Base-by-base conservation (phyloP, 2,113 vertebrate genomes). In the Sinocyclocheilus rhinocerous region DNA sequence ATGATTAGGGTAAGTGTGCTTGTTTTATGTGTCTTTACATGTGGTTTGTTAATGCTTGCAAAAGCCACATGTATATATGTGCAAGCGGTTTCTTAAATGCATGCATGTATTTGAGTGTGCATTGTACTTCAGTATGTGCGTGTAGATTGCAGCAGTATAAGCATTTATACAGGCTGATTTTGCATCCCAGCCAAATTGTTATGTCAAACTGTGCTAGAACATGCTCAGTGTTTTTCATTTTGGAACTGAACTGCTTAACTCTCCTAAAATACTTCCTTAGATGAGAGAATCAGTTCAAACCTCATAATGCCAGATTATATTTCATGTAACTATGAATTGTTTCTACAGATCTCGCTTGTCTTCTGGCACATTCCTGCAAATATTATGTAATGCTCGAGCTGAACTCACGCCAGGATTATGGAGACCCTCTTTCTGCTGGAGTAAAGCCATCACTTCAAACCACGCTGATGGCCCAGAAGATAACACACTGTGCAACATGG, bases 301-400 rank as follows among this genome's bases (percentile, higher is more conserved):
- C 92, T 90, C 92, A 95, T 95, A 95, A 80, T 50, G 55, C 75
- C 26, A 75, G 65, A 73, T 55, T 26, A 29, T 57, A 86, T 73
- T 81, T 50, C 36, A 57, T 55, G 13, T 69, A 80, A 61, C 77
- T 81, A 24, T 76, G 18, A 36, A 77, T 18, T 36, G 26, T 85
- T 26, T 61, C 39, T 78, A 36, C 75, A 55, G 75, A 76, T 76
- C 72, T 24, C 2, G 10, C 57, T 20, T 67, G 48, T 67, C 65
- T 83, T 70, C 63, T 83, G 45, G 20, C 81, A 70, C 65, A 70
- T 83, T 70, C 81, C 81, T 52, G 45, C 42, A 33, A 33, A 50
- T 55, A 50, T 82, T 82, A 69, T 33, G 42, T 16, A 72, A 72
- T 22, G 81, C n/a, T 70, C 2, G 24, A 36, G 2, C 36, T 83